These are phyloP conservation scores for Metridium senile DNA, from an alignment of 92 coral and sea anemone species.

Conservation along the genomic window DNA sequence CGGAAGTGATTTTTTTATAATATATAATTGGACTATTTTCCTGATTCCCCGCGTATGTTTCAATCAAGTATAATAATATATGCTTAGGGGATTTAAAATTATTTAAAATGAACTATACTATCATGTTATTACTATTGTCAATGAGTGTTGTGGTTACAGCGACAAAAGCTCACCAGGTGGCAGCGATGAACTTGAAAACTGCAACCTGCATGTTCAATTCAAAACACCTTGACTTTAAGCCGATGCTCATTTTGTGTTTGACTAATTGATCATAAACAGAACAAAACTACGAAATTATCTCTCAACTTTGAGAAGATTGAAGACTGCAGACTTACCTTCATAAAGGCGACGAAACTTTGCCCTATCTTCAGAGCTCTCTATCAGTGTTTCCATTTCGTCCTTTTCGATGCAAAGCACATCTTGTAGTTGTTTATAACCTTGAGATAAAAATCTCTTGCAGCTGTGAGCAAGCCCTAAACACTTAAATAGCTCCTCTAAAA, in stretches of 20 bases:
- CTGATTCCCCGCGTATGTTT: no score
- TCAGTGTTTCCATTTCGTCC: conserved; percentile 35
- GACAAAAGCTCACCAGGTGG: conserved; percentile 28
- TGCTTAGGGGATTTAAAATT: no score
- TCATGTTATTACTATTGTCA: not conserved
- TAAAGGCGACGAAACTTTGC: conserved; percentile 31
- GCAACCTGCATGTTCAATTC: no score
- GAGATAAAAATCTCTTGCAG: conserved; percentile 16
- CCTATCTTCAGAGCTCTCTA: conserved; percentile 31
- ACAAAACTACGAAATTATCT: not conserved
- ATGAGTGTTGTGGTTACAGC: conserved; percentile 2
- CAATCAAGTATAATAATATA: no score
- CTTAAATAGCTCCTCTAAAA: conserved; percentile 18
- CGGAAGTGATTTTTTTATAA: no score
- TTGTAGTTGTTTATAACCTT: conserved; percentile 43
- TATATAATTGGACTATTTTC: no score
- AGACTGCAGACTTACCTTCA: conserved; percentile 44
- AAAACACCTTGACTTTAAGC: not conserved
- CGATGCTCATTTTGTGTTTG: not conserved
- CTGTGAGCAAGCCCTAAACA: conserved; percentile 37
- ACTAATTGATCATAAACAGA: not conserved
- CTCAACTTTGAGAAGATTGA: not conserved
- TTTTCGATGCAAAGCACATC: conserved; percentile 47
- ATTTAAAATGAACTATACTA: not conserved
- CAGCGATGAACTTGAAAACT: no score